Evolutionary conservation across 2,888 invertebrate species (phyloP).

Genomic region (Gisinianus flammeolus): DNA sequence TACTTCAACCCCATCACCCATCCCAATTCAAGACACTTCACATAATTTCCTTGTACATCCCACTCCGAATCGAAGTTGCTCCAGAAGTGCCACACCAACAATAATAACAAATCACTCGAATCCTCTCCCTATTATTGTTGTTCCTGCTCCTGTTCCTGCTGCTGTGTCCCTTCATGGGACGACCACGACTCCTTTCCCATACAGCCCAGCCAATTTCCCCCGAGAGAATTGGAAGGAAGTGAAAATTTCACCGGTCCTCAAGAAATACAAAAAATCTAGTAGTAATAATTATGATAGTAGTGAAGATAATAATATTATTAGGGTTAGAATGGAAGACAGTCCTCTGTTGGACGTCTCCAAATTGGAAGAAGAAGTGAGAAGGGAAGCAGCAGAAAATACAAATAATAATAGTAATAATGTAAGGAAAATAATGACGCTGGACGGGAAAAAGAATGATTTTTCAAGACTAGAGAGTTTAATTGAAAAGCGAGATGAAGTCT

Average conservation of each 20-base stretch:
- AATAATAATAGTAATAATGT: background rate
- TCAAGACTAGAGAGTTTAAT: slow-evolving; percentile 56
- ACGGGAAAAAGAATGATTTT: slow-evolving; percentile 52
- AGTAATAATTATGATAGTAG: background rate
- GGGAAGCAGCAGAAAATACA: background rate
- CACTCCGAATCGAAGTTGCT: background rate
- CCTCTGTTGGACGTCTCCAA: slow-evolving; percentile 3
- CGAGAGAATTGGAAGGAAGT: slow-evolving; percentile 23
- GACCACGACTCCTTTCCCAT: background rate
- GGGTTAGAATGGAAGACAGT: too few species aligned
- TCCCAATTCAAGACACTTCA: slow-evolving; percentile 49
- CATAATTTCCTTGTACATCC: slow-evolving; percentile 7
- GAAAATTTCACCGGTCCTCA: slow-evolving; percentile 16
- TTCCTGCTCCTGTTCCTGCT: too few species aligned
- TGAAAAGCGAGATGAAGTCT: slow-evolving; percentile 53
- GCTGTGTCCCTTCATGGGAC: too few species aligned
- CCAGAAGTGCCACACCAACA: slow-evolving; percentile 49
- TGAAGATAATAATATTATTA: background rate
- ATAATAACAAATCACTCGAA: background rate
- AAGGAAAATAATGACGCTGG: background rate
- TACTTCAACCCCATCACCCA: slow-evolving; percentile 58
- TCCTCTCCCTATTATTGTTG: too few species aligned
- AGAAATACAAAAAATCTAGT: slow-evolving; percentile 11
- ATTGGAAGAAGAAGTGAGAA: slow-evolving; percentile 30
- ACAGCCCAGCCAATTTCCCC: background rate